Percentiles rank a stretch among this genome's conserved stretches.
These are phyloP conservation scores for Drosophila siamana DNA, from an alignment of 2,888 invertebrate genomes.

Conservation along the genomic window DNA sequence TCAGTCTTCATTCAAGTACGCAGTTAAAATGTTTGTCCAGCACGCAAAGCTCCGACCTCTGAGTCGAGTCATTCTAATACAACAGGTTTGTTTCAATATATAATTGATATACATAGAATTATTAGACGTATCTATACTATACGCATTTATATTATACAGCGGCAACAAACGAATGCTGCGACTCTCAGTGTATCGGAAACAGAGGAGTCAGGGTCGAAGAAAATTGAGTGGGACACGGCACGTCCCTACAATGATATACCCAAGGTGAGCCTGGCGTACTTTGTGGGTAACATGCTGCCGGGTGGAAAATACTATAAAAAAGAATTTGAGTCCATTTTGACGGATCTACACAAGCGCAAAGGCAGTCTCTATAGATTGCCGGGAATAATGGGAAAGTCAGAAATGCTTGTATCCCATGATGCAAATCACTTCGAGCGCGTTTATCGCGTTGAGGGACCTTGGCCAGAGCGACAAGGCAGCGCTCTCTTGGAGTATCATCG, in stretches of 20 bases:
- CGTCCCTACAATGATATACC: constrained; percentile 70
- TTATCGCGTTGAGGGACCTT: constrained; percentile 85
- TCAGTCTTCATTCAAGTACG: constrained; percentile 17
- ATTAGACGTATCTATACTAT: no score
- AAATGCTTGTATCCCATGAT: constrained; percentile 85
- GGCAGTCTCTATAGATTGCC: constrained; percentile 85
- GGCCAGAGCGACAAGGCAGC: constrained; percentile 85
- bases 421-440: constrained; percentile 86
- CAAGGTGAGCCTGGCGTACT: constrained; percentile 37
- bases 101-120: neutral
- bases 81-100: constrained; percentile 45
- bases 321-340: constrained; percentile 49
- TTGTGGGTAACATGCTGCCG: constrained; percentile 54
- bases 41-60: constrained; percentile 28
- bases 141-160: constrained; percentile 31
- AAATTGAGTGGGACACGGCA: constrained; percentile 70
- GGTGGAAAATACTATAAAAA: constrained; percentile 70
- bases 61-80: constrained; percentile 22
- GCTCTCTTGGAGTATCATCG: constrained; percentile 84
- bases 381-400: constrained; percentile 69
- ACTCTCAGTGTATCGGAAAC: constrained; percentile 14
- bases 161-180: constrained; percentile 52
- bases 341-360: constrained; percentile 55
- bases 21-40: constrained; percentile 46
- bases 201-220: neutral